A percentile compares a stretch with the other conserved stretches of the same genome.
phyloP scores from a whole-genome alignment of 2,797 vertebrate species.

The Malacoraja senta region DNA sequence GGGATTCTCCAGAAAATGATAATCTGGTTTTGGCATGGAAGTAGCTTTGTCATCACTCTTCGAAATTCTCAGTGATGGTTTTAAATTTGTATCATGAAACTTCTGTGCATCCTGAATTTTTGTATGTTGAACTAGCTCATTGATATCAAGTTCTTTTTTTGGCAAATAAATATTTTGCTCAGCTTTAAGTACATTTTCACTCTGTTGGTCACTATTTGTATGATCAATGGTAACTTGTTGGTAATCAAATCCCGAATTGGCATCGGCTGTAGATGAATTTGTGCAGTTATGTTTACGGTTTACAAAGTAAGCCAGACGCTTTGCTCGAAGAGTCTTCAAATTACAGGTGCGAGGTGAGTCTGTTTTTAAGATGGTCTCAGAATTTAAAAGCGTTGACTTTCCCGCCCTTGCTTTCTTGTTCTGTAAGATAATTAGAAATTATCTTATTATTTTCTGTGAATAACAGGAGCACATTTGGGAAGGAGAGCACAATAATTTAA shows the following conservation, averaged over 20 bases:
- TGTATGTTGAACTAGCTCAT: constrained; percentile 5
- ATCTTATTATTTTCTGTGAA: neutral
- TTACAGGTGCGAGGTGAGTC: constrained; percentile 39
- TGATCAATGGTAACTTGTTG: neutral
- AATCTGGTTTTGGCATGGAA: constrained; percentile 41
- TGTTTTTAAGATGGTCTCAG: constrained; percentile 35
- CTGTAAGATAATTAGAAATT: constrained; percentile 37
- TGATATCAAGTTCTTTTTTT: neutral
- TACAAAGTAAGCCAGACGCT: constrained; percentile 43
- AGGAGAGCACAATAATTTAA: neutral
- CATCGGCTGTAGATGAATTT: neutral
- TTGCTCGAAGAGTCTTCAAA: constrained; percentile 42
- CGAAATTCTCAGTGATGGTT: neutral
- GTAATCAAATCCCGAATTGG: neutral
- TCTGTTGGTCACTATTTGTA: neutral
- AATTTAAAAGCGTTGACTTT: neutral
- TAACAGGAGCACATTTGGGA: neutral
- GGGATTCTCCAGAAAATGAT: constrained; percentile 44
- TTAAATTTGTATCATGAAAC: neutral
- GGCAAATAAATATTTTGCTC: neutral
- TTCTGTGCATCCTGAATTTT: neutral
- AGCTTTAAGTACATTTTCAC: neutral
- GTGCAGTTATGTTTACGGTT: neutral
- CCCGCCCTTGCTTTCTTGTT: constrained; percentile 32
- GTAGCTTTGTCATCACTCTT: neutral